Conservation (phyloP, 2,113 vertebrate genomes). For the Phylloscopus trochilus region DNA sequence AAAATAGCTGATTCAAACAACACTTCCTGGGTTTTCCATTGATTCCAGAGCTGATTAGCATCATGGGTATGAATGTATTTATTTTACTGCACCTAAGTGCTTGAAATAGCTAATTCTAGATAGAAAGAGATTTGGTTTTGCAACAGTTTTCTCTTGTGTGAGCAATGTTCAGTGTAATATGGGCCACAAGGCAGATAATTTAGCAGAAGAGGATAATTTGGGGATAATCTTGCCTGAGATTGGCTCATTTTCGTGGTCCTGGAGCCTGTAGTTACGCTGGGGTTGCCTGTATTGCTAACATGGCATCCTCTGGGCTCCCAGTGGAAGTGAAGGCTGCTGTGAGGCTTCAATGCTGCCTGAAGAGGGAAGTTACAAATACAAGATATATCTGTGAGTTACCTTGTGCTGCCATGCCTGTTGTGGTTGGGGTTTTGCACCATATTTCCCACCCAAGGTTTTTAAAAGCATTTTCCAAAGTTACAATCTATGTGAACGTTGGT, state of each 20-base stretch:
- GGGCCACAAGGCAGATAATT: not conserved
- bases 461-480: not conserved
- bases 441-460: not conserved
- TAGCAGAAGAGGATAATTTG: not conserved
- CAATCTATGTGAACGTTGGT: not conserved
- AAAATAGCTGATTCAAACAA: rapidly evolving
- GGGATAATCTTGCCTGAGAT: not conserved
- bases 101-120: not conserved
- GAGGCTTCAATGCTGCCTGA: not conserved
- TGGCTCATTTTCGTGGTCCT: not conserved
- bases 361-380: not conserved
- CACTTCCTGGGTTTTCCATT: not conserved
- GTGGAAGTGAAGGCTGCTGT: not conserved
- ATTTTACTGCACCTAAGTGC: not conserved
- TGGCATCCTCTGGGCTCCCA: rapidly evolving
- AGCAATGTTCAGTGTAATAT: not conserved
- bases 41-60: not conserved
- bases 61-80: not conserved
- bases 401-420: not conserved
- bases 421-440: not conserved
- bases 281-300: rapidly evolving
- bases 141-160: not conserved
- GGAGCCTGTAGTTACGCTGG: rapidly evolving
- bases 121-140: not conserved
- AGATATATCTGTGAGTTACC: not conserved